These are phyloP conservation scores for Diabrotica undecimpunctata DNA, from an alignment of 1,140 invertebrate genomes.

Conservation along the genomic window DNA sequence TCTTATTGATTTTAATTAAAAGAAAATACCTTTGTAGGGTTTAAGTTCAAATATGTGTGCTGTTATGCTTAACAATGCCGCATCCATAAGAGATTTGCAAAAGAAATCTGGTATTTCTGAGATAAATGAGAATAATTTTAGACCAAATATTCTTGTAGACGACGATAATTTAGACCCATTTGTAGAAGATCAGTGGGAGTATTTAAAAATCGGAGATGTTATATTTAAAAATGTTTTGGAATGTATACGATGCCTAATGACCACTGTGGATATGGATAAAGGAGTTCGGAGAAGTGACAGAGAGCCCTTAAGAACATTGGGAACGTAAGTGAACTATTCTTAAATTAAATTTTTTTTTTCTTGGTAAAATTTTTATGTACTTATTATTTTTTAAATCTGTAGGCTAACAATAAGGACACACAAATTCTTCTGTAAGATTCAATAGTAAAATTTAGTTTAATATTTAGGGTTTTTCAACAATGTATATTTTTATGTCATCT, in stretches of 20 bases:
- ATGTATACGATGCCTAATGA: slow-evolving; percentile 59
- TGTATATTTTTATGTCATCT: too few relatives aligned
- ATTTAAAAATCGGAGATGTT: slow-evolving; percentile 62
- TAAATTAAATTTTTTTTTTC: too few relatives aligned
- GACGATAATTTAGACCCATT: slow-evolving; percentile 53
- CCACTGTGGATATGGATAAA: slow-evolving; percentile 56
- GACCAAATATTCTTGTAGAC: slow-evolving; percentile 66
- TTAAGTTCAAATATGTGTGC: too few relatives aligned
- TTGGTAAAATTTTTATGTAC: too few relatives aligned
- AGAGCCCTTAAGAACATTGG: slow-evolving; percentile 55
- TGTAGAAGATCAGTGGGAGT: slow-evolving; percentile 68
- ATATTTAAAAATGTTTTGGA: slow-evolving; percentile 63
- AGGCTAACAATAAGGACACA: too few relatives aligned
- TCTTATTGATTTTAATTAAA: too few relatives aligned
- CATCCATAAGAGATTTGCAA: slow-evolving; percentile 63
- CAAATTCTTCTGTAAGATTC: too few relatives aligned
- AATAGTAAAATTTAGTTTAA: too few relatives aligned
- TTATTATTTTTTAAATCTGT: too few relatives aligned
- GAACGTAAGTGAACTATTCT: background rate
- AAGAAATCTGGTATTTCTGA: slow-evolving; percentile 51
- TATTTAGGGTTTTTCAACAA: too few relatives aligned
- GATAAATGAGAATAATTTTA: slow-evolving; percentile 56
- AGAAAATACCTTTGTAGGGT: too few relatives aligned
- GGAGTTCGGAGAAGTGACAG: slow-evolving; percentile 50
- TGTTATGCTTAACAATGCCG: slow-evolving; percentile 10